Percentiles rank a stretch among this genome's conserved stretches.
Evolutionary conservation across 1,140 invertebrate genomes (phyloP).

Genomic region (Conopomorpha cramerella): DNA sequence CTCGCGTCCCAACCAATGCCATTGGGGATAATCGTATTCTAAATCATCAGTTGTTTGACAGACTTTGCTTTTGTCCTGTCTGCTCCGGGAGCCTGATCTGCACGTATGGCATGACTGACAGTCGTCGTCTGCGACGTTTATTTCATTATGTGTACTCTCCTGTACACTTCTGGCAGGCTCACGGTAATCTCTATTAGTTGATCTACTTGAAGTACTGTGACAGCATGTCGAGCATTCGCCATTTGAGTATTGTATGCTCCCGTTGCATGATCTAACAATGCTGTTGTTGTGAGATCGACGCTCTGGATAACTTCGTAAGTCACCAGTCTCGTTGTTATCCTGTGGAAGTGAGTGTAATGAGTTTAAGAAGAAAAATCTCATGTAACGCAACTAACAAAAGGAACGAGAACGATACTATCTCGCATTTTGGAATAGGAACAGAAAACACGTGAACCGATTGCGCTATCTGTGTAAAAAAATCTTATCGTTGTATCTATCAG

Average conservation of each 20-base stretch:
- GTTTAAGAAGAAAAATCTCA: too few species aligned
- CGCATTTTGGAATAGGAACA: too few species aligned
- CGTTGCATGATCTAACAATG: conserved; percentile 48
- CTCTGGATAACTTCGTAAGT: conserved; percentile 41
- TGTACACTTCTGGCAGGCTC: conserved; percentile 24
- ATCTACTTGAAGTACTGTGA: conserved; percentile 49
- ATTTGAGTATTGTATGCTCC: conserved; percentile 49
- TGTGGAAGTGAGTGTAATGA: conserved; percentile 24
- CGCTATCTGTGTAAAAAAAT: too few species aligned
- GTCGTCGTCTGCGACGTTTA: conserved; percentile 42
- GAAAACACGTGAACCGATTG: too few species aligned
- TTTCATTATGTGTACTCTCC: conserved; percentile 34
- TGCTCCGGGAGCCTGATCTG: conserved; percentile 42
- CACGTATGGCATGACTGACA: conserved; percentile 42
- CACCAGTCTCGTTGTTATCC: conserved; percentile 43
- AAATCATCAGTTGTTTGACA: conserved; percentile 48
- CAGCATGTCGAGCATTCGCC: conserved; percentile 53
- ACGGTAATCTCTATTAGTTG: conserved; percentile 48
- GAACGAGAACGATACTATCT: too few species aligned
- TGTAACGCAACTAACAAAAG: too few species aligned
- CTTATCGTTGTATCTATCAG: too few species aligned
- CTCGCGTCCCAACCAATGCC: conserved; percentile 52
- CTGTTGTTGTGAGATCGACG: conserved; percentile 52
- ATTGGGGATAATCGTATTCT: conserved; percentile 54
- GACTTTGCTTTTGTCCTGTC: conserved; percentile 52